Evolutionary conservation across 2,113 vertebrate genomes (phyloP).

Genomic region (Phrynosoma blainvillii): DNA sequence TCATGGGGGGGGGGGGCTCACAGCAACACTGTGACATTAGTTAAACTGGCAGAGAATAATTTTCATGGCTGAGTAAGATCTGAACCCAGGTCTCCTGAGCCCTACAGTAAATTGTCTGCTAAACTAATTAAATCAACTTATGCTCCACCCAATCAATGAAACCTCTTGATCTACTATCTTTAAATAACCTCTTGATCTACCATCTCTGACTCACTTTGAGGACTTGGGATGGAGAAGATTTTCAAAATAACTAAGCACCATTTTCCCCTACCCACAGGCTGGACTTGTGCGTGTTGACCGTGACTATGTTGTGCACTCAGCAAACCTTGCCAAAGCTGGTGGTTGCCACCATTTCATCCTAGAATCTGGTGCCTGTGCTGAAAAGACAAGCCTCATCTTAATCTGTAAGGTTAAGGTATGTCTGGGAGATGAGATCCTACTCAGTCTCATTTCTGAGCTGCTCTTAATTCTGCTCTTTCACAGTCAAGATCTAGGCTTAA

Average conservation of each 20-base stretch:
- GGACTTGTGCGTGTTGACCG: slow-evolving; percentile 84
- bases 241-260: neutral
- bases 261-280: slow-evolving; percentile 65
- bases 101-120: neutral
- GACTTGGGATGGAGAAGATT: neutral
- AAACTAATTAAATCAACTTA: too few relatives aligned
- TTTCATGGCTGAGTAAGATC: neutral
- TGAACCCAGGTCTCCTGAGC: neutral
- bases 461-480: neutral
- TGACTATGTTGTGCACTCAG: slow-evolving; percentile 84
- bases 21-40: too few relatives aligned
- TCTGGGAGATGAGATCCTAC: neutral
- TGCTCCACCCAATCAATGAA: too few relatives aligned
- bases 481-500: neutral
- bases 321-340: slow-evolving; percentile 82
- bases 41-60: neutral
- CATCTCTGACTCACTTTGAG: too few relatives aligned
- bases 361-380: slow-evolving; percentile 79
- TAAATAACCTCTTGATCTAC: too few relatives aligned
- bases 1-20: too few relatives aligned
- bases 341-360: slow-evolving; percentile 83
- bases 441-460: neutral
- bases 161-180: too few relatives aligned
- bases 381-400: slow-evolving; percentile 80
- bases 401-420: slow-evolving; percentile 79